Evolutionary conservation across 2,888 invertebrate species (phyloP).

Genomic region (Eulithis testata): DNA sequence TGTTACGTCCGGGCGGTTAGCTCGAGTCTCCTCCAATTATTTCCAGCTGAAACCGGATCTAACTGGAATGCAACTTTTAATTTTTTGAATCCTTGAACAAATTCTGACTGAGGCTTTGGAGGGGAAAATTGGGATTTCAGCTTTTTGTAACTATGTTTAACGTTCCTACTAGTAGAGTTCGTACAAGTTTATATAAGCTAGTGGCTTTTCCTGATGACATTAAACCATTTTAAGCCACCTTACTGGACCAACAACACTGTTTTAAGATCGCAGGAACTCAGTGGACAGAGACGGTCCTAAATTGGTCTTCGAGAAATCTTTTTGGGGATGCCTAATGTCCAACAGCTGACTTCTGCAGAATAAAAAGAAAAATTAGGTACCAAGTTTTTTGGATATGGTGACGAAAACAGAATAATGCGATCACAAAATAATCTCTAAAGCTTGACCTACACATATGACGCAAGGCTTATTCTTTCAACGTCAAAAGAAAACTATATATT

Average conservation of each 20-base stretch:
- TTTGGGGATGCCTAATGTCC: no score
- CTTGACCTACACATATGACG: constrained; percentile 23
- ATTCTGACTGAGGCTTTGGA: constrained; percentile 16
- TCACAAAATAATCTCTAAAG: constrained; percentile 18
- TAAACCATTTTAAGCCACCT: no score
- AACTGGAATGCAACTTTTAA: constrained; percentile 64
- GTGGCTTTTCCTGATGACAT: no score
- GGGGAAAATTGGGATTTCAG: neutral
- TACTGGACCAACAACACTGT: no score
- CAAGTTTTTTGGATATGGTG: no score
- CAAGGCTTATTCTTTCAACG: constrained; percentile 38
- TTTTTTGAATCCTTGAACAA: constrained; percentile 48
- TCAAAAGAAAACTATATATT: constrained; percentile 50
- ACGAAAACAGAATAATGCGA: neutral
- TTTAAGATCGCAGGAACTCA: no score
- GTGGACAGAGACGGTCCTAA: no score
- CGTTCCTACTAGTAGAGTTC: no score
- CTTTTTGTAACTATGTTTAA: neutral
- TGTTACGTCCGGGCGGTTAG: constrained; percentile 71
- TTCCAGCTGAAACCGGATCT: constrained; percentile 70
- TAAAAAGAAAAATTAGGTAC: no score
- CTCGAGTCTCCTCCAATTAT: constrained; percentile 82
- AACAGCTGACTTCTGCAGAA: no score
- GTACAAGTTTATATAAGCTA: no score
- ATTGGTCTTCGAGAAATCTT: no score